Base-by-base conservation (phyloP, 2,113 vertebrate genomes). In the Podilymbus podiceps region DNA sequence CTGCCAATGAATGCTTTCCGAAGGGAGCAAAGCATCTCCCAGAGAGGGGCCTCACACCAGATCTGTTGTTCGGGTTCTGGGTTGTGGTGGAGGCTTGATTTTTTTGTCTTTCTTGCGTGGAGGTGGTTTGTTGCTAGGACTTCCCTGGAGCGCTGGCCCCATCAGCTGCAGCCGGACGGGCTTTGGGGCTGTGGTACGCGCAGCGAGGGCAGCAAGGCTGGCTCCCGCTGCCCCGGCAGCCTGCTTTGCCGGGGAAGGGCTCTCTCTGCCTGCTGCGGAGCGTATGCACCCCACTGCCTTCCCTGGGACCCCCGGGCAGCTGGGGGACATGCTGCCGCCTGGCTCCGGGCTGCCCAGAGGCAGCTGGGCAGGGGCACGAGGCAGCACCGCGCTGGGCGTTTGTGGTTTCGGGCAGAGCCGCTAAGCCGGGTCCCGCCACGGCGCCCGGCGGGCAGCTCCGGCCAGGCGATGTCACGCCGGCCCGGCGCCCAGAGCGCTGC, bases 401-500 rank as follows among this genome's bases (percentile, higher is more conserved):
- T 35, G 35, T 42, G 75, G n/a, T n/a, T 68, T 80, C 47, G 68
- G 72, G 18, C 68, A 78, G 33, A 68, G 35, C 58, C 63, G 38
- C 71, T 62, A 4, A 42, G 12, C 2, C 44, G 40, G 10, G 44
- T 82, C 42, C 10, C 6, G 30, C 12, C 9, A 3, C 33, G 23
- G 20, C 3, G 4, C 31, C 60, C 5, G 1, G 3, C 13, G 14
- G 19, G 17, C 47, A 47, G 38, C 62, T 75, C 52, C 0, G 0
- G 60, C 33, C n/a, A 19, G 62, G 40, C 0, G 0, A 21, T 25
- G 33, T 40, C 63, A 52, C 5, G 5, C 30, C 46, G 59, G 42
- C 50, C 24, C 0, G 0, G 11, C 2, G 1, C 55, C 38, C 56
- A 42, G 11, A 58, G 4, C 7, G 60, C 76, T 44, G 73, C 66